Conservation (phyloP, 2,888 invertebrate genomes). For the Dendrolimus pini region DNA sequence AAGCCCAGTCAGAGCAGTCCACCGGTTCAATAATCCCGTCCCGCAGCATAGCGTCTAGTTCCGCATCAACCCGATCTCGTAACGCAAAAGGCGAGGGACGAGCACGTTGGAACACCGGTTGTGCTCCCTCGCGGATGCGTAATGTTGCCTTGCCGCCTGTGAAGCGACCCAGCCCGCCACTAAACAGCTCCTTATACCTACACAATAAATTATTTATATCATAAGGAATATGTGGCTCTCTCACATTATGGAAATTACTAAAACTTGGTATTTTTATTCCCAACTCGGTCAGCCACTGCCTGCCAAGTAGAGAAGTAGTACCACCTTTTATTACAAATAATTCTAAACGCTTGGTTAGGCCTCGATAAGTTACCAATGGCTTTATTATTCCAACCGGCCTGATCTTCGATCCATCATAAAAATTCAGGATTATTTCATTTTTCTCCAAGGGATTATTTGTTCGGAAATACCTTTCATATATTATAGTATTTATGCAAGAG, state of each 20-base stretch:
- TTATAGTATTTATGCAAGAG: constrained; percentile 15
- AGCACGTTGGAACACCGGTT: constrained; percentile 17
- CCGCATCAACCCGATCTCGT: constrained; percentile 8
- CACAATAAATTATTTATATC: constrained; percentile 4
- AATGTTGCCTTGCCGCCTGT: constrained; percentile 15
- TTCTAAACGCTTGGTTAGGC: constrained; percentile 10
- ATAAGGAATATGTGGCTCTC: not conserved
- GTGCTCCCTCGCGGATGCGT: constrained; percentile 15
- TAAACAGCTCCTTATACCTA: constrained; percentile 14
- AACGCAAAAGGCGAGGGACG: constrained; percentile 5
- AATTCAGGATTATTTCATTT: constrained; percentile 6
- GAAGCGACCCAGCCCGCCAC: constrained; percentile 13
- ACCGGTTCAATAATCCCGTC: not conserved
- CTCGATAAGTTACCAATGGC: constrained; percentile 6
- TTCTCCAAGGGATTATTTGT: constrained; percentile 7
- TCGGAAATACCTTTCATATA: constrained; percentile 3
- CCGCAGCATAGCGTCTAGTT: constrained; percentile 9
- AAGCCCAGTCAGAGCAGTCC: constrained; percentile 6
- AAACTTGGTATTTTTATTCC: constrained; percentile 8
- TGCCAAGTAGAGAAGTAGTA: constrained; percentile 14
- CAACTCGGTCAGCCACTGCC: constrained; percentile 19
- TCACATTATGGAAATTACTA: constrained; percentile 1
- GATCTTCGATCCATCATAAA: constrained; percentile 14
- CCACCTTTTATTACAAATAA: constrained; percentile 15
- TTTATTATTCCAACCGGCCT: constrained; percentile 13